These are phyloP conservation scores for Pygoscelis antarcticus DNA, from an alignment of 2,113 vertebrate species.

Conservation along the genomic window DNA sequence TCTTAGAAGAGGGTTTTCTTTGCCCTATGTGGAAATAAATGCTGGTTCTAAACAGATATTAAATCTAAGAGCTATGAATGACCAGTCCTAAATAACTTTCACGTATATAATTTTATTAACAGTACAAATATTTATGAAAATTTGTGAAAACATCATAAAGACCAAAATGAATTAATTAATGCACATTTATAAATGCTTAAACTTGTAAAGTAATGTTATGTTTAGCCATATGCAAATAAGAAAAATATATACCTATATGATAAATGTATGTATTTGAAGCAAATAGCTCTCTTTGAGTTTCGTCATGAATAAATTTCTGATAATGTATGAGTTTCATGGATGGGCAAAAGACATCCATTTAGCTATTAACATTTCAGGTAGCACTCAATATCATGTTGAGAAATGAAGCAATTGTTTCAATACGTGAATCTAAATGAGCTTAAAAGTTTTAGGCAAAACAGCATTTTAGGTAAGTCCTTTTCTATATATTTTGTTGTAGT, in stretches of 20 bases:
- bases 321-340: background rate
- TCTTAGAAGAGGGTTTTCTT: background rate
- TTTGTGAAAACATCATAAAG: background rate
- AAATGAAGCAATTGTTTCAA: background rate
- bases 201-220: background rate
- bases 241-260: background rate
- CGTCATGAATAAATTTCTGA: background rate
- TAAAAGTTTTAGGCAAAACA: background rate
- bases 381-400: background rate
- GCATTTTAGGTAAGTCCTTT: background rate
- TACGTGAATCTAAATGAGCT: background rate
- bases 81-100: background rate
- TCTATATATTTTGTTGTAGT: background rate
- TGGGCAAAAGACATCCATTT: background rate
- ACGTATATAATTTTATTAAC: background rate
- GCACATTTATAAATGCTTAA: background rate
- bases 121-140: background rate
- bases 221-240: background rate
- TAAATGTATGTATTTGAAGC: background rate
- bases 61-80: background rate
- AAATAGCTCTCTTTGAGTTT: background rate
- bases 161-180: background rate
- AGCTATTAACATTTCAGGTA: background rate
- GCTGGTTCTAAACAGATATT: background rate
- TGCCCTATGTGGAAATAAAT: background rate